Evolutionary conservation across 2,113 vertebrate genomes (phyloP).

Genomic region (Aegotheles bennettii): DNA sequence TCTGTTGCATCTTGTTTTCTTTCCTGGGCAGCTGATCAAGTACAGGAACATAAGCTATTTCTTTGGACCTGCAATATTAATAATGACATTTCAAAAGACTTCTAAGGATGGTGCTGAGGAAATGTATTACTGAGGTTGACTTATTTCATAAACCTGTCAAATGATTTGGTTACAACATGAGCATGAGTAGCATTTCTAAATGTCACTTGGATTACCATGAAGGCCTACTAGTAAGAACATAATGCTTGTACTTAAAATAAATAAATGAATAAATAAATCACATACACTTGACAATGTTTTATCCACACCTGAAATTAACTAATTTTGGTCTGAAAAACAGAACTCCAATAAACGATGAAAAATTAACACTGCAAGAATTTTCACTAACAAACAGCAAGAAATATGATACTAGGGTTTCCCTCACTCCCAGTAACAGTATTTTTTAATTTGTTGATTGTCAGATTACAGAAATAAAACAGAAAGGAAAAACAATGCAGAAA

Average conservation of each 20-base stretch:
- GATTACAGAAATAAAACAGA: background rate
- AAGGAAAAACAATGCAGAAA: background rate
- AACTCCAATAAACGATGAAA: background rate
- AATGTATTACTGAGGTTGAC: background rate
- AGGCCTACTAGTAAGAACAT: background rate
- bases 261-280: background rate
- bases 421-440: background rate
- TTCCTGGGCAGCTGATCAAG: background rate
- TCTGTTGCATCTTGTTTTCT: background rate
- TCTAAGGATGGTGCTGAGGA: background rate
- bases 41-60: background rate
- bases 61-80: background rate
- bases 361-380: background rate
- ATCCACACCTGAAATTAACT: background rate
- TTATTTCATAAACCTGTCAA: background rate
- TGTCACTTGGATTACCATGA: background rate
- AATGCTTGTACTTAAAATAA: too few relatives aligned
- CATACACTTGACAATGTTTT: background rate
- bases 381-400: background rate
- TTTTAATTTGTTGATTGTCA: background rate
- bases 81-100: background rate
- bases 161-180: background rate
- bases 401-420: background rate
- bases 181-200: background rate
- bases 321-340: background rate